These are phyloP conservation scores for Drosophila neutralis DNA, from an alignment of 2,888 invertebrate genomes.

Conservation along the genomic window DNA sequence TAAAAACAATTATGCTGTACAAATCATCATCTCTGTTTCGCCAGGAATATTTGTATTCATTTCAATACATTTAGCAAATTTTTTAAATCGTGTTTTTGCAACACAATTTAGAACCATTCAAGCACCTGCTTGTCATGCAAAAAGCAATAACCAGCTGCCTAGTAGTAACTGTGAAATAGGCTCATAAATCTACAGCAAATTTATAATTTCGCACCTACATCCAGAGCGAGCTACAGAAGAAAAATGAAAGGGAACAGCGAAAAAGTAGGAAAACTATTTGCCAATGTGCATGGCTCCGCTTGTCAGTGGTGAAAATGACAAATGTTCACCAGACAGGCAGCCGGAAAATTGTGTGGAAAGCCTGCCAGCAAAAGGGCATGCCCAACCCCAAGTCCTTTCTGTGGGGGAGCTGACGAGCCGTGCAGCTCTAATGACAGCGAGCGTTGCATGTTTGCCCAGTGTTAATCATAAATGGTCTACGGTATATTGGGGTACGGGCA, in stretches of 20 bases:
- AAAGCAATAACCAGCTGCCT: conserved; percentile 52
- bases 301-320: conserved; percentile 73
- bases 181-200: conserved; percentile 72
- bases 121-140: conserved; percentile 42
- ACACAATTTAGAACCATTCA: not conserved
- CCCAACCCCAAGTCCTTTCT: not conserved
- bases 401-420: conserved; percentile 21
- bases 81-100: not conserved
- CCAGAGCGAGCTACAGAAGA: conserved; percentile 55
- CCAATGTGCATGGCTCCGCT: conserved; percentile 71
- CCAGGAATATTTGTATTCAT: not conserved
- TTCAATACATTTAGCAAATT: not conserved
- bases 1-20: too few species aligned
- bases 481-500: conserved; percentile 10
- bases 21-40: not conserved
- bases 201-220: conserved; percentile 77
- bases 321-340: conserved; percentile 75
- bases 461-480: conserved; percentile 71
- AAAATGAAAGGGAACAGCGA: conserved; percentile 1
- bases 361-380: conserved; percentile 8
- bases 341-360: conserved; percentile 52
- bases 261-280: conserved; percentile 65
- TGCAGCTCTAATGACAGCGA: conserved; percentile 67
- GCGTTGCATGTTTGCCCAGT: conserved; percentile 73
- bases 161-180: conserved; percentile 54